Conservation (phyloP, 2,888 invertebrate species). For the Dione vanillae region DNA sequence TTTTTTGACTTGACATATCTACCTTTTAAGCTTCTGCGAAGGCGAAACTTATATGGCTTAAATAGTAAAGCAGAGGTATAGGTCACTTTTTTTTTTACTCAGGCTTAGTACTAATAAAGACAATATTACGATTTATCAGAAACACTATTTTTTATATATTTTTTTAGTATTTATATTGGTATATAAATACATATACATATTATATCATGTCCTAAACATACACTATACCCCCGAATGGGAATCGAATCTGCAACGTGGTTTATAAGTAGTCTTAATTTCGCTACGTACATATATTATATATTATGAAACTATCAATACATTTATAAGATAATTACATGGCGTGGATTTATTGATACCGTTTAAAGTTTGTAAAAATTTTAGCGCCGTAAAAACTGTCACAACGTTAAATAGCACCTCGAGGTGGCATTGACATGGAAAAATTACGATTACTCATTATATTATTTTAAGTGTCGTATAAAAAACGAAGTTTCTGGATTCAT, state of each 20-base stretch:
- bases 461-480: background rate
- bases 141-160: too few species aligned
- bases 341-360: constrained; percentile 34
- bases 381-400: constrained; percentile 49
- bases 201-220: too few species aligned
- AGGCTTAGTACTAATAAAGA: too few species aligned
- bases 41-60: too few species aligned
- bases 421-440: constrained; percentile 60
- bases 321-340: constrained; percentile 7
- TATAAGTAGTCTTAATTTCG: too few species aligned
- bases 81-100: too few species aligned
- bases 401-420: constrained; percentile 48
- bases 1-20: background rate
- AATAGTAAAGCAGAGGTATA: too few species aligned
- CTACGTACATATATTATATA: too few species aligned
- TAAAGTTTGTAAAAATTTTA: constrained; percentile 46
- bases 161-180: too few species aligned
- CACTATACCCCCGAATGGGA: background rate
- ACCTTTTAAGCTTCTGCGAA: too few species aligned
- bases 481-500: background rate
- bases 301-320: background rate
- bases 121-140: too few species aligned
- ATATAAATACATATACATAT: too few species aligned
- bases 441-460: constrained; percentile 49
- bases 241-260: background rate